A percentile compares a stretch with the other conserved stretches of the same genome.
These are phyloP conservation scores for Drosophila villosipedis DNA, from an alignment of 2,888 invertebrate genomes.

Conservation along the genomic window DNA sequence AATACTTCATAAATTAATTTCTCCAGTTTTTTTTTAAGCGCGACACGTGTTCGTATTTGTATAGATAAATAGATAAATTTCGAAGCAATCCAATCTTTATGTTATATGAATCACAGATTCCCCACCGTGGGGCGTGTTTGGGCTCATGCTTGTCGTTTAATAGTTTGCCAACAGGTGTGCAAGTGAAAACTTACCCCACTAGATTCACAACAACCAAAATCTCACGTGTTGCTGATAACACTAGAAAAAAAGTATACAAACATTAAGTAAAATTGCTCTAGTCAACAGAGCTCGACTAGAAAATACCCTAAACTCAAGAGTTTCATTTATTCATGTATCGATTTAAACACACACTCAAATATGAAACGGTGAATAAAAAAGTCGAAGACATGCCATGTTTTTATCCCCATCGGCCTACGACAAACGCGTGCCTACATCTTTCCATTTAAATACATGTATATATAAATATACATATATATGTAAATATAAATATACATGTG, in stretches of 20 bases:
- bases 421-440: neutral
- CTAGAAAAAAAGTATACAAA: slow-evolving; percentile 6
- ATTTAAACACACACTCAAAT: neutral
- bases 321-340: neutral
- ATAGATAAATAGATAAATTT: neutral
- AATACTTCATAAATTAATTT: neutral
- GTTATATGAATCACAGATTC: slow-evolving; percentile 1
- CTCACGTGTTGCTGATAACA: slow-evolving; percentile 56
- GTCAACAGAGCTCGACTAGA: neutral
- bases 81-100: slow-evolving; percentile 11
- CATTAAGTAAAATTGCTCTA: neutral
- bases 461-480: neutral
- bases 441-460: neutral
- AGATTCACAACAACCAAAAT: slow-evolving; percentile 1
- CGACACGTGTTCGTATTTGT: neutral
- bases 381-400: neutral
- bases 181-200: slow-evolving; percentile 1
- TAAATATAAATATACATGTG: neutral
- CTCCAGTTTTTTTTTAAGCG: neutral
- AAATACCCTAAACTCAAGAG: neutral
- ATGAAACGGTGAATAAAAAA: neutral
- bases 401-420: neutral
- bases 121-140: neutral
- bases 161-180: slow-evolving; percentile 7
- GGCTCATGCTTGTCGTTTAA: neutral